These are phyloP conservation scores for Marronus borbonicus DNA, from an alignment of 2,888 invertebrate species.

Conservation along the genomic window DNA sequence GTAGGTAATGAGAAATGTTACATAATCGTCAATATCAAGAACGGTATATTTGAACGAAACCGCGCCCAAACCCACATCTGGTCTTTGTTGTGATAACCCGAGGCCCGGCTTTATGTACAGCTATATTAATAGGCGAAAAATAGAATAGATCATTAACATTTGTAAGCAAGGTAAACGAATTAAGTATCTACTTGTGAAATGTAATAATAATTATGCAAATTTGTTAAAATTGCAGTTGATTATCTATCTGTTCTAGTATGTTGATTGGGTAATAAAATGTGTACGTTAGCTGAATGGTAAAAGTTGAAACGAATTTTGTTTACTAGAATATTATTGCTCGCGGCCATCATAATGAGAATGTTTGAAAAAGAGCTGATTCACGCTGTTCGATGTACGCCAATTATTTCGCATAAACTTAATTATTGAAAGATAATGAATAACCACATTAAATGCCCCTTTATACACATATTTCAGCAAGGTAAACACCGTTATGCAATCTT, in stretches of 20 bases:
- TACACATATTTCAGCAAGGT: too few species aligned
- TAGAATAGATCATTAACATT: constrained; percentile 21
- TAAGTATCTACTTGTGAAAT: constrained; percentile 22
- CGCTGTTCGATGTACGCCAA: too few species aligned
- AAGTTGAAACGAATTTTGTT: background rate
- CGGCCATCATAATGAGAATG: background rate
- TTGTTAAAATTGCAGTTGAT: constrained; percentile 11
- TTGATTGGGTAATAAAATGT: constrained; percentile 2
- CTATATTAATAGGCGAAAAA: constrained; percentile 28
- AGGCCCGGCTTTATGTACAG: constrained; percentile 27
- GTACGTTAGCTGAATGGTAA: background rate
- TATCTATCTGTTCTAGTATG: background rate
- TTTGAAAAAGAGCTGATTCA: too few species aligned
- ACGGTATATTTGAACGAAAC: constrained; percentile 40
- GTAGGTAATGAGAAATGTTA: constrained; percentile 26
- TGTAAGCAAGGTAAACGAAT: constrained; percentile 19
- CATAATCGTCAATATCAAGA: constrained; percentile 39
- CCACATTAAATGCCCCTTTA: too few species aligned
- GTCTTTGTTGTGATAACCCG: constrained; percentile 30
- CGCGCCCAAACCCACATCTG: constrained; percentile 39
- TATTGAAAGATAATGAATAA: too few species aligned
- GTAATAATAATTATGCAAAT: constrained; percentile 30
- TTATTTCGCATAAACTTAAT: too few species aligned
- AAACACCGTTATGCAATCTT: too few species aligned
- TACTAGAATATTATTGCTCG: background rate